Conservation (phyloP, 2,113 vertebrate genomes). For the Nibea albiflora region DNA sequence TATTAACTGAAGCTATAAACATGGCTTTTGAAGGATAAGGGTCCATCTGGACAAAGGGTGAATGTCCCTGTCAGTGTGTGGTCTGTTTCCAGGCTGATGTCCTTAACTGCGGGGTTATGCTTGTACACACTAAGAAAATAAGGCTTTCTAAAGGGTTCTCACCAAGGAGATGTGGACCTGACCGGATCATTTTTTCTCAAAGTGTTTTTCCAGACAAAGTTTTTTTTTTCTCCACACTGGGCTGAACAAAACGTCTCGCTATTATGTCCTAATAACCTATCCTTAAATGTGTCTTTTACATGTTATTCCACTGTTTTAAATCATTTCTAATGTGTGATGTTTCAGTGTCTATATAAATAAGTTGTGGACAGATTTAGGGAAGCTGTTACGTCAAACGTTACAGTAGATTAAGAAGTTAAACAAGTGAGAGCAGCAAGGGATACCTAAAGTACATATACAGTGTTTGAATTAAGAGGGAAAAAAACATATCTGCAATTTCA, state of each 20-base stretch:
- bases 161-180: background rate
- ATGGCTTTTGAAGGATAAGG: slow-evolving; percentile 61
- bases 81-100: slow-evolving; percentile 67
- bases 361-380: background rate
- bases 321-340: background rate
- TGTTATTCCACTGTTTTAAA: background rate
- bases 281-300: slow-evolving; percentile 3
- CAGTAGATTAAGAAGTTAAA: background rate
- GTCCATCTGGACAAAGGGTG: slow-evolving; percentile 70
- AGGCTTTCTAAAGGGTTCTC: slow-evolving; percentile 28
- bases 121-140: slow-evolving; percentile 43
- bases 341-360: background rate
- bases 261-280: background rate
- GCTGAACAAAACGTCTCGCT: background rate
- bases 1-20: slow-evolving; percentile 69
- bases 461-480: background rate
- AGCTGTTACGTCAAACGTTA: background rate
- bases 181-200: background rate
- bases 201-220: background rate
- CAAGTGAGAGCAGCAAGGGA: background rate
- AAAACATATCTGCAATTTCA: background rate
- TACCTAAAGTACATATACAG: background rate
- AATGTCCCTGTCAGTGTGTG: slow-evolving; percentile 74
- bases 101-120: slow-evolving; percentile 62
- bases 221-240: background rate